These are phyloP conservation scores for Athalia rosae DNA, from an alignment of 2,888 invertebrate species.

Conservation along the genomic window DNA sequence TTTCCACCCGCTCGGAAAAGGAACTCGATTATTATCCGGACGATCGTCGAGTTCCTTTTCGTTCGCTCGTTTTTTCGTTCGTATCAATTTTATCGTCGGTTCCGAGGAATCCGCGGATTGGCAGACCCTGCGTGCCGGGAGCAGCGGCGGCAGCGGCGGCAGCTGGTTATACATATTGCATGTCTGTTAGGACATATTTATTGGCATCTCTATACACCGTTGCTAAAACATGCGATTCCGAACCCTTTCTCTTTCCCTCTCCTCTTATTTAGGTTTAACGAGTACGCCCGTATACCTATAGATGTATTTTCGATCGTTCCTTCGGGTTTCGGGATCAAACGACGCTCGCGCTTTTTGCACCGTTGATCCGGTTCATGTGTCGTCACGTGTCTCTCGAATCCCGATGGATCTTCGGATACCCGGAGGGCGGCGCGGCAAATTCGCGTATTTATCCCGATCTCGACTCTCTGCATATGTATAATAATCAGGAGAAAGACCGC, in stretches of 20 bases:
- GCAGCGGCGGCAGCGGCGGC: no score
- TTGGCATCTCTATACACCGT: conserved; percentile 66
- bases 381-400: no score
- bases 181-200: conserved; percentile 67
- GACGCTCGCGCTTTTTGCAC: not conserved
- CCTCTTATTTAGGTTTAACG: conserved; percentile 60
- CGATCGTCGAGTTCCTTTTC: not conserved
- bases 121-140: conserved; percentile 54
- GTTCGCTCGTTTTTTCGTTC: not conserved
- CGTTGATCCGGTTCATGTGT: not conserved
- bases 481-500: no score
- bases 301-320: no score
- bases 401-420: no score
- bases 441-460: no score
- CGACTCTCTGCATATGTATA: no score
- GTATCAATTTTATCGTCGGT: conserved; percentile 7
- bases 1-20: not conserved
- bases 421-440: no score
- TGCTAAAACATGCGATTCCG: conserved; percentile 58
- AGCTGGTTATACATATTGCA: conserved; percentile 67
- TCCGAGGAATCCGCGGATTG: conserved; percentile 57
- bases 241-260: conserved; percentile 34
- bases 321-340: no score
- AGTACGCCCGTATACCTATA: conserved; percentile 60
- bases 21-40: not conserved